phyloP scores from a whole-genome alignment of 2,797 vertebrate species.

The Falco rusticolus region DNA sequence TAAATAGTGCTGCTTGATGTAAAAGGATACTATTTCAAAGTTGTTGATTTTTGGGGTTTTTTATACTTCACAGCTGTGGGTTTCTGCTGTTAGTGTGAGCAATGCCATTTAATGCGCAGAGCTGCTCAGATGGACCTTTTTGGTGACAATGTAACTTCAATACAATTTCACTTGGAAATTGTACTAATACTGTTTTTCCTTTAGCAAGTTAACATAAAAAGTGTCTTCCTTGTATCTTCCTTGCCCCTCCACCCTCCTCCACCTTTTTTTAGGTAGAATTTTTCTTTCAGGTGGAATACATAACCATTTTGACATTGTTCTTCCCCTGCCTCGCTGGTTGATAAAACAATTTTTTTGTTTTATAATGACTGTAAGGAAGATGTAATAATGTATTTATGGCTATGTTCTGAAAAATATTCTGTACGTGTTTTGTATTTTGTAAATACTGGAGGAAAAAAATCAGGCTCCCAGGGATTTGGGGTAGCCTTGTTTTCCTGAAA shows the following conservation, averaged over 20 bases:
- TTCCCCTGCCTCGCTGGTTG: neutral
- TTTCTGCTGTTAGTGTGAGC: slow-evolving; percentile 7
- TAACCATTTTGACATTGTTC: neutral
- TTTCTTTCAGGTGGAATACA: neutral
- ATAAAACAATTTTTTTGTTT: neutral
- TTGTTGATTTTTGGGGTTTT: neutral
- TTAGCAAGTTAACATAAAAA: neutral
- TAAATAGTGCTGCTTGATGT: slow-evolving; percentile 35
- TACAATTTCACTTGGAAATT: neutral
- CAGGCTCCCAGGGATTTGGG: neutral
- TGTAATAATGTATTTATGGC: neutral
- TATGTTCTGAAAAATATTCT: rapidly evolving
- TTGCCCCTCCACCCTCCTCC: neutral
- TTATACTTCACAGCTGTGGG: neutral
- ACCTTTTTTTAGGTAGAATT: neutral
- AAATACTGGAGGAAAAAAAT: neutral
- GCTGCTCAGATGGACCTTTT: neutral
- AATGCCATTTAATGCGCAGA: neutral
- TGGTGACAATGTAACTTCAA: neutral
- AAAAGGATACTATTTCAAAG: neutral
- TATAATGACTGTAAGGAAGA: neutral
- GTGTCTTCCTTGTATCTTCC: rapidly evolving
- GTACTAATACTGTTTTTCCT: neutral
- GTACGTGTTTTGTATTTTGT: neutral
- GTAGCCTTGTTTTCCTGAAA: neutral